Conservation (phyloP, 1,140 invertebrate genomes). For the Protaetia brevitarsis region DNA sequence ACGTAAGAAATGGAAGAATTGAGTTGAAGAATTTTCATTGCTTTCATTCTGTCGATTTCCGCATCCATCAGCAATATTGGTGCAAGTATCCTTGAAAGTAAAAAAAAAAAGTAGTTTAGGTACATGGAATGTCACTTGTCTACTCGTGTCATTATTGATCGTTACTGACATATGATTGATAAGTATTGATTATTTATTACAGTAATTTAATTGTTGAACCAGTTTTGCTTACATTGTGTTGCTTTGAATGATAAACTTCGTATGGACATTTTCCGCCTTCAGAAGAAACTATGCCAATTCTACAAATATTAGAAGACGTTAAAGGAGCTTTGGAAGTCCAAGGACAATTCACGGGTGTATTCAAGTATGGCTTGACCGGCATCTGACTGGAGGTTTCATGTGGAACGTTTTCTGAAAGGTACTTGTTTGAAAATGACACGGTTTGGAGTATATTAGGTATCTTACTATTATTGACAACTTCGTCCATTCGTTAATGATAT, state of each 20-base stretch:
- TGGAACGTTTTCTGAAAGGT: not conserved
- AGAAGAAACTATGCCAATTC: not conserved
- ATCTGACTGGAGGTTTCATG: not conserved
- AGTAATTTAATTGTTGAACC: not conserved
- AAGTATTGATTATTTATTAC: no score
- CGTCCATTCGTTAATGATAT: not conserved
- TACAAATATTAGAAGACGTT: not conserved
- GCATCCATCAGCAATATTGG: not conserved
- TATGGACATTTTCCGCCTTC: not conserved
- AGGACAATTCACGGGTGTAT: slow-evolving; percentile 13
- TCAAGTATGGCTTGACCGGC: slow-evolving; percentile 10
- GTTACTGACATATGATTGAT: no score
- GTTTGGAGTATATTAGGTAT: not conserved
- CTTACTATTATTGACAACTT: not conserved
- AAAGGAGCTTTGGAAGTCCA: slow-evolving; percentile 23
- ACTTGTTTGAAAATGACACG: not conserved
- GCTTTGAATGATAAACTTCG: not conserved
- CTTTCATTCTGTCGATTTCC: not conserved
- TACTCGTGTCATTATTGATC: no score
- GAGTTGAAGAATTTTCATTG: slow-evolving; percentile 33
- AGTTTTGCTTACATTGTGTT: not conserved
- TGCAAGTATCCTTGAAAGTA: not conserved
- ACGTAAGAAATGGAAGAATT: slow-evolving; percentile 45
- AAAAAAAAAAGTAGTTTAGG: slow-evolving; percentile 16
- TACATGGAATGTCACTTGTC: slow-evolving; percentile 2